Base-by-base conservation (phyloP, 2,888 invertebrate species). In the Anthrax anthrax region DNA sequence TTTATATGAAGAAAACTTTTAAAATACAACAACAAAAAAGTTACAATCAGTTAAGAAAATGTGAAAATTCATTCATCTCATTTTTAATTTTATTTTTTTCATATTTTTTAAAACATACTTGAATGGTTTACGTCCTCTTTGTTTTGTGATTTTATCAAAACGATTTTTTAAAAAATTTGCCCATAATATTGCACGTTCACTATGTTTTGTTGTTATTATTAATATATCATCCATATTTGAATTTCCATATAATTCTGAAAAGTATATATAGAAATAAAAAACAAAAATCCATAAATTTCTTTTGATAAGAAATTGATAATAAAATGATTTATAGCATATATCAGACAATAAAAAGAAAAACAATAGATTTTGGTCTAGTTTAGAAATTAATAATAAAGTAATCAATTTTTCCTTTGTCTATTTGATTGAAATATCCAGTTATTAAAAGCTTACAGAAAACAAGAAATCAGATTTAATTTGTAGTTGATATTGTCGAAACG, bases 141-240 rank as follows among this genome's bases (percentile, higher is more conserved):
- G 84, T 51, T 82, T 80, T 70, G 84, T 83, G 55, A 86, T 84
- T 69, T 86, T 84, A 63, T 86, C 83, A 65, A 88, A 88, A 65
- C 86, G 85, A 47, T 81, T 80, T 42, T 80, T 79, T 55, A 88
- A 76, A 65, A 86, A 88, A 60, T 83, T 82, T 17, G 84, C 84
- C 83, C 88, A 85, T 44, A 85, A 67, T 19, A 77, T 76, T 51
- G 87, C 84, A 54, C 84, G 81, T 43, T 84, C 82, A 56, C 85
- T 86, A 49, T 79, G 79, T 48, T 80, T 80, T 57, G 84, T 80
- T 61, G 84, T 86, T 50, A 88, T 70, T 60, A 88, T 83, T 49
- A 87, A 73, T 53, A 88, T 85, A 63, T 87, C 87, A 67, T 86
- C 85, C 77, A 85, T 82, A 62, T 78, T 78, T 55, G 59, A 60